Percentiles rank a stretch among this genome's conserved stretches.
phyloP scores from a whole-genome alignment of 2,888 invertebrate genomes.

The Congeria kusceri region DNA sequence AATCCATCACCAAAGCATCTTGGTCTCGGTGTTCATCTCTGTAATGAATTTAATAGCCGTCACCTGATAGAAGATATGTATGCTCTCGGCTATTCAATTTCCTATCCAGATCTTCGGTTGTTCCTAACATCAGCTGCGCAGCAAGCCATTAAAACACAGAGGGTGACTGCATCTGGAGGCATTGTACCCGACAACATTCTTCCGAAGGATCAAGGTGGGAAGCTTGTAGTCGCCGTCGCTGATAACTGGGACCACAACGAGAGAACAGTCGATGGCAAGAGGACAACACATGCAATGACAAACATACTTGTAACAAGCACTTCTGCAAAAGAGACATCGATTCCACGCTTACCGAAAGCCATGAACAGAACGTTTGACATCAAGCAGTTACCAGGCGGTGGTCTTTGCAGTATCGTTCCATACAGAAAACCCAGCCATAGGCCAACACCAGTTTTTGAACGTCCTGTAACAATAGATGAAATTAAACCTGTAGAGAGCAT shows the following conservation, averaged over 20 bases:
- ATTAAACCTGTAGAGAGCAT: background rate
- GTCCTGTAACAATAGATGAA: constrained; percentile 4
- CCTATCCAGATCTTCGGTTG: constrained; percentile 9
- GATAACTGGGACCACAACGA: constrained; percentile 44
- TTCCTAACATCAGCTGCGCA: constrained; percentile 10
- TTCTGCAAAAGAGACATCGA: background rate
- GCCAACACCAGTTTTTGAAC: constrained; percentile 2
- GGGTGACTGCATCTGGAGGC: background rate
- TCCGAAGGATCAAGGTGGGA: background rate
- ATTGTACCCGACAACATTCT: background rate
- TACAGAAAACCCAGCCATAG: constrained; percentile 22
- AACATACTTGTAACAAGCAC: constrained; percentile 5
- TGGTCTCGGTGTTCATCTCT: constrained; percentile 13
- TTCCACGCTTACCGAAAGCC: background rate
- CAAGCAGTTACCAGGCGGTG: constrained; percentile 1
- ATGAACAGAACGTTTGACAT: constrained; percentile 10
- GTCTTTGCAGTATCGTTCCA: constrained; percentile 16
- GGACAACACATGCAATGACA: constrained; percentile 36
- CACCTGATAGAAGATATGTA: constrained; percentile 10
- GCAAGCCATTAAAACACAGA: background rate
- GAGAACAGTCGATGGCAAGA: constrained; percentile 18
- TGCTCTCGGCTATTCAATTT: background rate
- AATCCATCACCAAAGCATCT: constrained; percentile 27
- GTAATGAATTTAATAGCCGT: background rate
- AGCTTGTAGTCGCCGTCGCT: constrained; percentile 22